Evolutionary conservation across 2,888 invertebrate species (phyloP), one percentile per base, ranked within the genome.

Genomic region (Drosophila mettleri): DNA sequence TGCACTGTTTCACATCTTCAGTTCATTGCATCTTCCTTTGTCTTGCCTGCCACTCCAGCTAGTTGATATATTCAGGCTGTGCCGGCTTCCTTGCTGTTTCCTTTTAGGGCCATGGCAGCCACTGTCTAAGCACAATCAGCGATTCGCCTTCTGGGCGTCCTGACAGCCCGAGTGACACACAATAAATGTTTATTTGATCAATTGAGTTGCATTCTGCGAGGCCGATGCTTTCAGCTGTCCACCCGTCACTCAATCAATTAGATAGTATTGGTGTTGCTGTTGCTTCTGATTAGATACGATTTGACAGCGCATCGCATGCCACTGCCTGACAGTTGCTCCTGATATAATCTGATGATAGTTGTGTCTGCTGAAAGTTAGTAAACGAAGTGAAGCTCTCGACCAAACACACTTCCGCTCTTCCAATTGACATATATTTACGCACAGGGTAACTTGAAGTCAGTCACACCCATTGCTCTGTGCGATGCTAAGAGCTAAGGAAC

Each of bases 81-180:
- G 61, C 61, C 72, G 62, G 55, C 39, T 18, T 51, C 24, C 49
- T 51, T 34, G 33, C 41, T 8, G 59, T 48, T 63, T 65, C 48
- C 61, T 39, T 57, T 46, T 54, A 36, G 27, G 55, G 45, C 10
- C 29, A 45, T 36, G n/a, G 8, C 36, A 51, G 39, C 49, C 64
- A 57, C 49, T 53, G 65, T 54, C 78, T 78, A 69, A 66, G 54
- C 60, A 24, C 43, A 45, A 45, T 45, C 45, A 16, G 43, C 27
- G 61, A 70, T 74, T 33, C 46, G 34, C 43, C 45, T 65, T 55
- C 65, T 67, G 61, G 53, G 60, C 63, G 63, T 55, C 66, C 69
- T 72, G 77, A 69, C 76, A 81, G 70, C 43, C 36, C 60, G 74
- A 77, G 77, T 83, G 86, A 83, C 76, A 80, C 83, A 83, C 86